Base-by-base conservation (phyloP, 2,113 vertebrate species). In the Rhea americana region DNA sequence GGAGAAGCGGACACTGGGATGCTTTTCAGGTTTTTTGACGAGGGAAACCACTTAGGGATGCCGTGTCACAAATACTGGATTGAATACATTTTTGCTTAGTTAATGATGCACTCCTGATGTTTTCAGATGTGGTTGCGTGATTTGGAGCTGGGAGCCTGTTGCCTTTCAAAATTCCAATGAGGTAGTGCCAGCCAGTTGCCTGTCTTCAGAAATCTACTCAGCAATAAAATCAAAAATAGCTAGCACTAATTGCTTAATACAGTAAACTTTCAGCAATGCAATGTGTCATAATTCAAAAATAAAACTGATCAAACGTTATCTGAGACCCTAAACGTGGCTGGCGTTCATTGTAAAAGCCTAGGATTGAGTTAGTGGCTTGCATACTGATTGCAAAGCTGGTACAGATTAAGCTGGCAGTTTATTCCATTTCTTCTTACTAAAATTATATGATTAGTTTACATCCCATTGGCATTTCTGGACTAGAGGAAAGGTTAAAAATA, bases 1-100 rank as follows among this genome's bases (percentile, higher is more conserved):
- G 55, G 30, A 12, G 4, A 5, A 4, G 11, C 3, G 2, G 7
- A 6, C 2, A 7, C 21, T 56, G 47, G 62, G 51, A 47, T 0
- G 2, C 9, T 48, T 3, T 66, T 39, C 35, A 47, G 26, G 17
- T 85, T 63, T 24, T 47, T 56, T 82, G 55, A 18, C 37, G n/a
- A 70, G 71, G 11, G 35, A 56, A 67, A 45, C 28, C 7, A 15
- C 4, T 28, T 8, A 13, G 0, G 8, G 51, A 19, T 53, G 83
- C 24, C 37, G 21, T 86, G 2, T 50, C 70, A 39, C 20, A 79
- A 25, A 6, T 37, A 9, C 25, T 71, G n/a, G 25, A 21, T 53
- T 14, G 67, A 82, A 24, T 28, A 20, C 4, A 3, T 35, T 30
- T 41, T 28, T 47, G 24, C 62, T 32, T 58, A 20, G 21, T 53